These are phyloP conservation scores for Athripsodes cinereus DNA, from an alignment of 2,888 invertebrate genomes.

Conservation along the genomic window DNA sequence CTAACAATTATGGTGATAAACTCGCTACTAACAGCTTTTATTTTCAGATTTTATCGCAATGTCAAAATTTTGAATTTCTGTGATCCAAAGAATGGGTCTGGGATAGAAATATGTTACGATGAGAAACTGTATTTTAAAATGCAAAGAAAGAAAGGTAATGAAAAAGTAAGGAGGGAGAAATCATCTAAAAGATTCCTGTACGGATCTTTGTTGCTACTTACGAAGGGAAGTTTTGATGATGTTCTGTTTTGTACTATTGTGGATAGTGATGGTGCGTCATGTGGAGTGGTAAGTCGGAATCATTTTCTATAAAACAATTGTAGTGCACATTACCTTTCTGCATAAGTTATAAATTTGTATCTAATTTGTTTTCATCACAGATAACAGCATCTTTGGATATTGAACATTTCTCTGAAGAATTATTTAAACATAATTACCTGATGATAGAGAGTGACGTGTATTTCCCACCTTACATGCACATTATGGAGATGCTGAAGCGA, in stretches of 20 bases:
- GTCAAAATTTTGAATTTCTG: conserved; percentile 6
- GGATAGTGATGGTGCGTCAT: conserved; percentile 44
- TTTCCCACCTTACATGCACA: conserved; percentile 74
- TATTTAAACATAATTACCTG: conserved; percentile 32
- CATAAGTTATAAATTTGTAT: too few species aligned
- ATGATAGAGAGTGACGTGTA: conserved; percentile 76
- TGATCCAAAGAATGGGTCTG: conserved; percentile 37
- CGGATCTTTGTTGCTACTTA: conserved; percentile 69
- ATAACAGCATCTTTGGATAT: too few species aligned
- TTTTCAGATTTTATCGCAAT: conserved; percentile 13
- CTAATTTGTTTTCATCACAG: too few species aligned
- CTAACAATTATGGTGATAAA: too few species aligned
- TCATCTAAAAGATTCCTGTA: conserved; percentile 58
- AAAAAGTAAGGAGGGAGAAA: conserved; percentile 19
- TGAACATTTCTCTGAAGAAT: conserved; percentile 13
- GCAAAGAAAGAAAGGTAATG: conserved; percentile 30
- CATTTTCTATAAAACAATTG: too few species aligned
- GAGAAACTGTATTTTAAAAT: conserved; percentile 5
- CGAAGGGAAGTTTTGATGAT: conserved; percentile 60
- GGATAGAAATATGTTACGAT: conserved; percentile 42
- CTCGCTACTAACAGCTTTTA: too few species aligned
- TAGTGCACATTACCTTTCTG: not conserved
- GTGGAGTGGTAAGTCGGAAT: conserved; percentile 35
- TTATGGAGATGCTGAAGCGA: conserved; percentile 59
- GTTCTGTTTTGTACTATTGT: conserved; percentile 64